Base-by-base conservation (phyloP, 2,797 vertebrate genomes). In the Smutsia gigantea region DNA sequence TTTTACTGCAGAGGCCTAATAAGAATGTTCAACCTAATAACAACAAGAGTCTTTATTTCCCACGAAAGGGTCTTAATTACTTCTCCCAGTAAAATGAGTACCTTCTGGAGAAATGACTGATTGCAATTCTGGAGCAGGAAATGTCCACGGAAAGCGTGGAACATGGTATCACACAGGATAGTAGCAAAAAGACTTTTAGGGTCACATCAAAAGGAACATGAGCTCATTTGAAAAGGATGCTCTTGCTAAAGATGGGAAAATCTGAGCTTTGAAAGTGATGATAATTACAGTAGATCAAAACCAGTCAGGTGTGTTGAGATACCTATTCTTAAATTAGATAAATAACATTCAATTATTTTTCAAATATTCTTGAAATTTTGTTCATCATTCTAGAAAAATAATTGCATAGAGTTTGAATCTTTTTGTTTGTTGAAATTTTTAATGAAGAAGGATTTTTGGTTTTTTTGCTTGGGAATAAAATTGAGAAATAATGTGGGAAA, bases 381-480 rank as follows among this genome's bases (percentile, higher is more conserved):
- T 82, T 97, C 21, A 21, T 97, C 92, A 94, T 57, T 78, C 55
- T n/a, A 82, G 14, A 90, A 72, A 7, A 29, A 49, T 39, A 87
- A 64, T 12, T 57, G 83, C 11, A n/a, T 72, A 13, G 72, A 29
- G 27, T 95, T 96, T 95, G 53, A 81, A 94, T 79, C 7, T 46
- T 46, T 93, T 68, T 93, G 29, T 51, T 39, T 57, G 37, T 17
- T 49, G 19, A 61, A 69, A 71, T 37, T 87, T 87, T 29, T 87
- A 69, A 69, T 59, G 9, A 46, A 46, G 46, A 11, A 46, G 46
- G 46, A 46, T 46, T 46, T 46, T 46, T 46, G 53, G 39, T 75
- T 82, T 37, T 39, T 51, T n/a, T 42, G 21, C 15, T 34, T 53
- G 18, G 5, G 29, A 34, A 55, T 84, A 84, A 42, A 75, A n/a